Conservation (phyloP, 2,113 vertebrate species). For the Phyllostomus discolor region DNA sequence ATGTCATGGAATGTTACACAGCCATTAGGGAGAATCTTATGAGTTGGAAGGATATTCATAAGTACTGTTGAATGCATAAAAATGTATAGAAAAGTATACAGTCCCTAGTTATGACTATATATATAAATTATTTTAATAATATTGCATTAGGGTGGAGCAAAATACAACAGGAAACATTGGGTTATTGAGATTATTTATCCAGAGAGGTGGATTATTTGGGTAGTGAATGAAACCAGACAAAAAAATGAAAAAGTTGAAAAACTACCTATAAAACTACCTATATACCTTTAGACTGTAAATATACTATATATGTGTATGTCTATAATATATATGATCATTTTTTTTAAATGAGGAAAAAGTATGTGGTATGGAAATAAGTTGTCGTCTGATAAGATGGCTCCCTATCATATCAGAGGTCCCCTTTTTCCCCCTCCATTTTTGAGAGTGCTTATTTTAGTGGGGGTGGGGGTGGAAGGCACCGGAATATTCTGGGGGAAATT, state of each 20-base stretch:
- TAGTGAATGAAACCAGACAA: background rate
- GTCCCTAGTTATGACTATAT: background rate
- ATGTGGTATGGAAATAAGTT: background rate
- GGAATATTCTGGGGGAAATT: background rate
- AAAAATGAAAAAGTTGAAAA: background rate
- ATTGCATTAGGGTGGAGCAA: background rate
- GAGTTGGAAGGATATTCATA: background rate
- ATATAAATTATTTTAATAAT: background rate
- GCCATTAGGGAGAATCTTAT: background rate
- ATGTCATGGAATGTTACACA: background rate
- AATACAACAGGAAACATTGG: background rate
- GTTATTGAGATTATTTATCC: background rate
- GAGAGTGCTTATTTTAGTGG: background rate
- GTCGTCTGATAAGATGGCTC: background rate
- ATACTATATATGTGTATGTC: background rate
- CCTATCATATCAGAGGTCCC: background rate
- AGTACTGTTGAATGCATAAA: background rate
- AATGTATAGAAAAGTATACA: background rate
- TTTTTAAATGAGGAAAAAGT: background rate
- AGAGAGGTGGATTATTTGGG: background rate
- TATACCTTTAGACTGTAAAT: background rate
- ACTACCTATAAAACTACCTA: too few species aligned
- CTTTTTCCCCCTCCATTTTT: background rate
- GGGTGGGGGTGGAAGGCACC: fast-evolving
- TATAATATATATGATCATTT: background rate